These are phyloP conservation scores for Clarias fuscus DNA, from an alignment of 2,797 vertebrate genomes.

Conservation along the genomic window DNA sequence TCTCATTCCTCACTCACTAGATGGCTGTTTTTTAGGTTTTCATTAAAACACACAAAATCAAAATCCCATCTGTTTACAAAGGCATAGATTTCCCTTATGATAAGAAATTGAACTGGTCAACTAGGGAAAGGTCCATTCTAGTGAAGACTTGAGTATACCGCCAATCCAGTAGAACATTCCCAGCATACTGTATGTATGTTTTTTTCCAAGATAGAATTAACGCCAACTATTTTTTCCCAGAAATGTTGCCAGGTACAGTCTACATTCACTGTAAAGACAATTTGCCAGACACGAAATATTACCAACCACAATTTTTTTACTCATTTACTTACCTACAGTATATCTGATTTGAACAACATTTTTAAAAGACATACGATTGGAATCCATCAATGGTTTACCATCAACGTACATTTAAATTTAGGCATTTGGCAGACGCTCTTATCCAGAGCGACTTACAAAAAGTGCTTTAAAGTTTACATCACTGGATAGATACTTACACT, in stretches of 20 bases:
- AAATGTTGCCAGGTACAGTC: background rate
- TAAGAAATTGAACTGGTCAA: conserved; percentile 13
- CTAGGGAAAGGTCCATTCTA: background rate
- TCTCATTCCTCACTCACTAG: conserved; percentile 52
- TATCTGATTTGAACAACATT: background rate
- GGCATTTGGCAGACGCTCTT: too few relatives aligned
- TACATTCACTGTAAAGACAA: background rate
- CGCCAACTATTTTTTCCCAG: background rate
- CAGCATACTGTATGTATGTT: background rate
- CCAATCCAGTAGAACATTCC: background rate
- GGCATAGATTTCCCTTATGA: conserved; percentile 39
- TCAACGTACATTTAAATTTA: background rate
- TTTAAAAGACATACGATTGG: background rate
- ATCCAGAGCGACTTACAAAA: too few relatives aligned
- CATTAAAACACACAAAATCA: conserved; percentile 51
- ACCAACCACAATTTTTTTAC: background rate
- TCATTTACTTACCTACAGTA: background rate
- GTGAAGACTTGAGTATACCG: background rate
- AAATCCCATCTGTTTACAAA: conserved; percentile 45
- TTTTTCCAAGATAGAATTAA: background rate
- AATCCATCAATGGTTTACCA: background rate
- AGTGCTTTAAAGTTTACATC: too few relatives aligned
- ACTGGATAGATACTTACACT: too few relatives aligned
- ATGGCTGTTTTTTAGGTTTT: conserved; percentile 39
- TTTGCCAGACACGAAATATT: background rate